Evolutionary conservation across 2,888 invertebrate species (phyloP).

Genomic region (Catonia carolina): DNA sequence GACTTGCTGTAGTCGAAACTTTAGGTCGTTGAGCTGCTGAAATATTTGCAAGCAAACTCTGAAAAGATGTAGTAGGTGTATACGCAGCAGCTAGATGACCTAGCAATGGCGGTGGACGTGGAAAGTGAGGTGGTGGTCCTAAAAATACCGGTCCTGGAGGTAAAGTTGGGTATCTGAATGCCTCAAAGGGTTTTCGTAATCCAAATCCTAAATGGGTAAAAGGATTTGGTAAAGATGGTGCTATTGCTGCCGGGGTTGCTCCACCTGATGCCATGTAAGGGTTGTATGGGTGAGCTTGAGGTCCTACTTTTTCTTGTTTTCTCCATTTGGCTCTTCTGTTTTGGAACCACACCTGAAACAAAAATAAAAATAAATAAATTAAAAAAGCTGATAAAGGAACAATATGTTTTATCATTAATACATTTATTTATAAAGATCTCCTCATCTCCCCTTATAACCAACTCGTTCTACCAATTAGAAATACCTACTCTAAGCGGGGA

Average conservation of each 20-base stretch:
- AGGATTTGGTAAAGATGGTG: conserved; percentile 73
- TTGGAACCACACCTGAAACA: conserved; percentile 86
- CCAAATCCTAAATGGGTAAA: conserved; percentile 72
- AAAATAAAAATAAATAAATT: too few species aligned
- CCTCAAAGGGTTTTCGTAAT: conserved; percentile 66
- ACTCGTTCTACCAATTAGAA: too few species aligned
- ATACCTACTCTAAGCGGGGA: too few species aligned
- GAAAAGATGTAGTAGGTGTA: conserved; percentile 60
- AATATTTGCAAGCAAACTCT: conserved; percentile 75
- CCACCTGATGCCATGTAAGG: conserved; percentile 63
- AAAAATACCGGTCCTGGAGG: conserved; percentile 48
- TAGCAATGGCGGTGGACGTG: conserved; percentile 57
- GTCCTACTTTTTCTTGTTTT: conserved; percentile 88
- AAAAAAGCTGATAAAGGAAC: too few species aligned
- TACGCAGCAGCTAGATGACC: conserved; percentile 50
- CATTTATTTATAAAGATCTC: too few species aligned
- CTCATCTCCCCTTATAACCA: too few species aligned
- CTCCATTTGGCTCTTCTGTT: conserved; percentile 89
- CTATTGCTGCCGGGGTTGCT: conserved; percentile 51
- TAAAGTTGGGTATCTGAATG: conserved; percentile 62
- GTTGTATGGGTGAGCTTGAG: conserved; percentile 84
- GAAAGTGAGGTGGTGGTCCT: conserved; percentile 50
- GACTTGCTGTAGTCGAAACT: conserved; percentile 47
- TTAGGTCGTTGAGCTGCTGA: conserved; percentile 51
- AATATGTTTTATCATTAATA: too few species aligned